Evolutionary conservation across 1,140 invertebrate genomes (phyloP).

Genomic region (Sweltsa coloradensis): DNA sequence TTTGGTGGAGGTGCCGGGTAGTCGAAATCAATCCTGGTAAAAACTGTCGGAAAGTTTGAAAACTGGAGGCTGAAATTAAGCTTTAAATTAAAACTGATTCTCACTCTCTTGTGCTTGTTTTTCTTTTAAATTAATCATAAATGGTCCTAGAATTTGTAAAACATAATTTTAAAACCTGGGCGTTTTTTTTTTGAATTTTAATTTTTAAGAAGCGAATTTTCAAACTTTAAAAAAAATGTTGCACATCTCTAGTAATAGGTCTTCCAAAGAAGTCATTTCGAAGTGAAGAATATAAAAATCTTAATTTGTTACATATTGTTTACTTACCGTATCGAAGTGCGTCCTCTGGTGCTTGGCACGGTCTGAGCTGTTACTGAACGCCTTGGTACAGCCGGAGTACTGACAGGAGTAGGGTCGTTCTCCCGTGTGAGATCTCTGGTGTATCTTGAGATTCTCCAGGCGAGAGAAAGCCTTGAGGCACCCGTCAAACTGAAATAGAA

Average conservation of each 20-base stretch:
- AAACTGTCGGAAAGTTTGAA: too few relatives aligned
- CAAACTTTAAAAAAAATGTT: too few relatives aligned
- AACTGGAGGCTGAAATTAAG: too few relatives aligned
- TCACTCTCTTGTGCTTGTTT: too few relatives aligned
- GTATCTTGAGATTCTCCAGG: slow-evolving; percentile 91
- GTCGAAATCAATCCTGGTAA: too few relatives aligned
- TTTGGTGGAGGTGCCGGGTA: too few relatives aligned
- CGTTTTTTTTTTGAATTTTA: slow-evolving; percentile 7
- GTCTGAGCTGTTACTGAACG: slow-evolving; percentile 95
- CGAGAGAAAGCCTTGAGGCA: slow-evolving; percentile 90
- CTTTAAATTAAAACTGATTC: too few relatives aligned
- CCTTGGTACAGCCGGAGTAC: slow-evolving; percentile 74
- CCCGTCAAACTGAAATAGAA: slow-evolving; percentile 63
- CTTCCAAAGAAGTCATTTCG: background rate
- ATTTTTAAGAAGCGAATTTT: too few relatives aligned
- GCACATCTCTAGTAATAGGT: background rate
- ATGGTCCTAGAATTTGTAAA: too few relatives aligned
- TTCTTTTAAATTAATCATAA: slow-evolving; percentile 14
- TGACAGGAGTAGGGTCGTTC: slow-evolving; percentile 79
- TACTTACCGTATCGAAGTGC: slow-evolving; percentile 85
- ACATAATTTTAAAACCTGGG: slow-evolving; percentile 10
- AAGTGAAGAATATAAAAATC: background rate
- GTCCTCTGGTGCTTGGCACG: slow-evolving; percentile 94
- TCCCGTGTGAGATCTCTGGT: slow-evolving; percentile 87
- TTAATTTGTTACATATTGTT: background rate